Base-by-base conservation (phyloP, 2,113 vertebrate genomes). In the Pluvialis apricaria region DNA sequence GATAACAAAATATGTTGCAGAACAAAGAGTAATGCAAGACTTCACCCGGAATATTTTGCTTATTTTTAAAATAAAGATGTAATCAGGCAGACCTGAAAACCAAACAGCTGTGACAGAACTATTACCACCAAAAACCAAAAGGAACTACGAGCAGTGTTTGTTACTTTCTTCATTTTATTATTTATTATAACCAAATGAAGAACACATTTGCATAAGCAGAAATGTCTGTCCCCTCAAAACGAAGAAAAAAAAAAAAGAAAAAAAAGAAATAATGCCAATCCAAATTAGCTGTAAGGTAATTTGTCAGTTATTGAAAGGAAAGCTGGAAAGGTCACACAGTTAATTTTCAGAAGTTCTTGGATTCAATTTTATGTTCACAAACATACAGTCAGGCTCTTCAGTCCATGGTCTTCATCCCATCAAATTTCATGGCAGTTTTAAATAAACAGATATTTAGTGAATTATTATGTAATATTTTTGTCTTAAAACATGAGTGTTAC, bases 1-100 rank as follows among this genome's bases (percentile, higher is more conserved):
- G 26, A 94, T 98, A 98, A 82, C 96, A 98, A 98, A 98, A 97
- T 75, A 96, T 97, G 97, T 98, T 98, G 94, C 97, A 66, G 96
- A 97, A 95, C 96, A 96, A 97, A 89, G 94, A 97, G 61, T 52
- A 95, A 91, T 86, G 84, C 65, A 73, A 95, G 95, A 94, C 71
- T 97, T 98, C 96, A 78, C 38, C 10, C 15, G 75, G 89, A 93
- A 62, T 76, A 45, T 95, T 97, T 95, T 91, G 18, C 42, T 88
- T 28, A 21, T 82, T 97, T 95, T 92, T 26, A 87, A 93, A 96
- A 83, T 24, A 94, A 62, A 71, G 28, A 17, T 51, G 58, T 22
- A 34, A 32, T 36, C 25, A 82, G 40, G 31, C 26, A 58, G 84
- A 90, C 66, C 54, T 71, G 36, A 81, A 96, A 91, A 69, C 15